Conservation (phyloP, 2,797 vertebrate genomes). For the Syndactyla subalaris region DNA sequence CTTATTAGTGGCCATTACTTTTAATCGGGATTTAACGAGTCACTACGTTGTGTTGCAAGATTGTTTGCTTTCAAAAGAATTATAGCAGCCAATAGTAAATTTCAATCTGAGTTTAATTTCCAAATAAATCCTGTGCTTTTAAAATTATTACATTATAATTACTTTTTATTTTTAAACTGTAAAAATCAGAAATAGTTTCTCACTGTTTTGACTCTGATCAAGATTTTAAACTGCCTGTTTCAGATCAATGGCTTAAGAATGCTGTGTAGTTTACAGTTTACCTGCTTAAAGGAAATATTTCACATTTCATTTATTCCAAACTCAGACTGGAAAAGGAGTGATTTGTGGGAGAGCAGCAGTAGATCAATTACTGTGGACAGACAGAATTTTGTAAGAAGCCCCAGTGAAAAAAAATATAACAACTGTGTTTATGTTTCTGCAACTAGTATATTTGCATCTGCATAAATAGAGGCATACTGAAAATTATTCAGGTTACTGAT, state of each 20-base stretch:
- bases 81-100: not conserved
- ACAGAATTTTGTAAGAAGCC: not conserved
- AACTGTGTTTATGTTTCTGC: not conserved
- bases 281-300: constrained; percentile 7
- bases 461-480: not conserved
- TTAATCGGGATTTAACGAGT: not conserved
- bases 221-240: not conserved
- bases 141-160: not conserved
- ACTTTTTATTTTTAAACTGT: not conserved
- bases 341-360: not conserved
- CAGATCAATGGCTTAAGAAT: not conserved
- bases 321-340: not conserved
- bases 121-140: not conserved
- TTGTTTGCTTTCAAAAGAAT: not conserved
- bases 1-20: not conserved
- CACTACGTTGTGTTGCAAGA: not conserved
- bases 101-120: not conserved
- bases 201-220: not conserved
- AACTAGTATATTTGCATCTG: not conserved
- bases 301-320: not conserved
- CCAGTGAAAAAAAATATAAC: not conserved
- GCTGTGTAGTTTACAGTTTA: not conserved
- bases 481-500: not conserved
- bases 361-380: not conserved
- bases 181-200: not conserved